Conservation (phyloP, 2,113 vertebrate species). For the Ceyx margarethae region DNA sequence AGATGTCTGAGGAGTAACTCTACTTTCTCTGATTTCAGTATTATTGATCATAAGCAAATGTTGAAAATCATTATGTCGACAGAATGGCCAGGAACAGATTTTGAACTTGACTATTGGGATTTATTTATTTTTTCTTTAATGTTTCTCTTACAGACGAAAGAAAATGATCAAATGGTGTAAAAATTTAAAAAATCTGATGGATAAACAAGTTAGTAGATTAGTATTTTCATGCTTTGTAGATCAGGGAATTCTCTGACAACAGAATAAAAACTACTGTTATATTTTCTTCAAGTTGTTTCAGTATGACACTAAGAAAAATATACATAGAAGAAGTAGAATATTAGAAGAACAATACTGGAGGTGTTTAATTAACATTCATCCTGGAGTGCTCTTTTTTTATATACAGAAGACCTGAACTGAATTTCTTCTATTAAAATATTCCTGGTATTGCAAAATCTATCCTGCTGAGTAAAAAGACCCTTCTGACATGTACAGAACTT, state of each 20-base stretch:
- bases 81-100: neutral
- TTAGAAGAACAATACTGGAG: neutral
- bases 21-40: neutral
- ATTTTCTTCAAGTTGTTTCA: conserved; percentile 10
- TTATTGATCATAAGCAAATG: neutral
- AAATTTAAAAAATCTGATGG: neutral
- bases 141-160: neutral
- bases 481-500: neutral
- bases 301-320: neutral
- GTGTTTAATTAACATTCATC: conserved; percentile 34
- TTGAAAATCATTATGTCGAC: neutral
- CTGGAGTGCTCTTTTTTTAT: neutral
- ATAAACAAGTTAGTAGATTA: neutral
- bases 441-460: neutral
- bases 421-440: conserved; percentile 17
- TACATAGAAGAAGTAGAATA: neutral
- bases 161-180: neutral
- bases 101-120: neutral
- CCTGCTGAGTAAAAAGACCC: conserved; percentile 47
- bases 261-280: conserved; percentile 22
- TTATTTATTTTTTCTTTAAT: neutral
- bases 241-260: neutral
- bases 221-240: neutral
- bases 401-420: neutral
- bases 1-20: neutral